Evolutionary conservation across 2,888 invertebrate species (phyloP).

Genomic region (Busseola fusca): DNA sequence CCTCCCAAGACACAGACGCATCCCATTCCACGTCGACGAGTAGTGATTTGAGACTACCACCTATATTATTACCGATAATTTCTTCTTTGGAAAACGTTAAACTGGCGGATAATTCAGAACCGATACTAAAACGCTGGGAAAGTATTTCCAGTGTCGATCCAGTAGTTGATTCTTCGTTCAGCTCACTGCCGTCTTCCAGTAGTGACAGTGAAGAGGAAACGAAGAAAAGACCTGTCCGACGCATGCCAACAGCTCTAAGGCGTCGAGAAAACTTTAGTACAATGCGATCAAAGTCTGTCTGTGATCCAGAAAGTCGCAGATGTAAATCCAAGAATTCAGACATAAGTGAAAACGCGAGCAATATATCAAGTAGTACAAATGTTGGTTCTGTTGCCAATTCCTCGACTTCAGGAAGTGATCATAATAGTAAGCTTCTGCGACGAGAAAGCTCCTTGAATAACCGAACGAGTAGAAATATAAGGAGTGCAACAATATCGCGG

Average conservation of each 20-base stretch:
- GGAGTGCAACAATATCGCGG: constrained; percentile 86
- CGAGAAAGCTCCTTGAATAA: constrained; percentile 82
- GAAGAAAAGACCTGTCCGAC: constrained; percentile 78
- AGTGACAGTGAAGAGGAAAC: constrained; percentile 86
- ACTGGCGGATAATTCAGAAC: constrained; percentile 79
- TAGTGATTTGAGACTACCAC: constrained; percentile 91
- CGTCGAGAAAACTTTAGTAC: constrained; percentile 82
- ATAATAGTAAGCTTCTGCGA: constrained; percentile 78
- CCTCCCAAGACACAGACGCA: constrained; percentile 90
- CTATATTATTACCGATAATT: constrained; percentile 92
- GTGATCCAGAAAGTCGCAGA: constrained; percentile 84
- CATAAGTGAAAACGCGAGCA: constrained; percentile 83
- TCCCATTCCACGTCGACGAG: constrained; percentile 90
- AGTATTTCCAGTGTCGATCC: constrained; percentile 92
- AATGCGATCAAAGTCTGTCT: constrained; percentile 85
- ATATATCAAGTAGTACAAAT: constrained; percentile 83
- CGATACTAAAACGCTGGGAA: constrained; percentile 87
- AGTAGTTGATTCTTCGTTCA: constrained; percentile 91
- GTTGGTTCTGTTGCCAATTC: constrained; percentile 83
- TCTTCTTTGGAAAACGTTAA: constrained; percentile 90
- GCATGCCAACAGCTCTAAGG: constrained; percentile 81
- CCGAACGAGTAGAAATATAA: constrained; percentile 81
- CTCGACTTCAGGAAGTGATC: constrained; percentile 85
- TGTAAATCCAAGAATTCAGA: constrained; percentile 77
- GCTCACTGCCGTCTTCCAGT: constrained; percentile 87